Percentiles rank a stretch among this genome's conserved stretches.
Conservation (phyloP, 2,113 vertebrate species). For the Myotis lucifugus region DNA sequence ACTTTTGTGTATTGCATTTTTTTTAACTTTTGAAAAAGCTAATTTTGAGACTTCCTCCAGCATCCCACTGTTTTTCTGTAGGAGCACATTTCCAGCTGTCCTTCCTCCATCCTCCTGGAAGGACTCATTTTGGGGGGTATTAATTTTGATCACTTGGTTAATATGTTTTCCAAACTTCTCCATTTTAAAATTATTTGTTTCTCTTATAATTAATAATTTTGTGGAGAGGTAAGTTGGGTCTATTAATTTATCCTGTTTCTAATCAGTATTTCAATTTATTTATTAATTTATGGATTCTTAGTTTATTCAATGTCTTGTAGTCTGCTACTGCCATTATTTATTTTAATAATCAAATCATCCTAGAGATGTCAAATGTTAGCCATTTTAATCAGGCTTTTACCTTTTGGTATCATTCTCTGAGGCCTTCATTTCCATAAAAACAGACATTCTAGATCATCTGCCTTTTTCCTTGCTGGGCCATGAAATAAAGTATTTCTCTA, state of each 20-base stretch:
- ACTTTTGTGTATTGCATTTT: too few species aligned
- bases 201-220: neutral
- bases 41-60: neutral
- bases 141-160: neutral
- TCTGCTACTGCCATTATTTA: neutral
- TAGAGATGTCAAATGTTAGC: neutral
- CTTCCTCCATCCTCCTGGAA: neutral
- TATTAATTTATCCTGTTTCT: neutral
- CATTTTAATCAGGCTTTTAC: neutral
- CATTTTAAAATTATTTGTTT: neutral
- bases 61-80: neutral
- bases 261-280: neutral
- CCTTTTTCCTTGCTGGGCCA: neutral
- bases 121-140: neutral
- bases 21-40: neutral
- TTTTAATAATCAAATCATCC: neutral
- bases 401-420: neutral
- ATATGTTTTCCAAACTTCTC: neutral
- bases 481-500: neutral
- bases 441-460: neutral
- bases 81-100: neutral
- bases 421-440: neutral
- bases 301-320: neutral
- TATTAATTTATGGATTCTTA: neutral
- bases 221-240: neutral